Base-by-base conservation (phyloP, 2,797 vertebrate genomes). In the Enteromius afrohamiltoni region DNA sequence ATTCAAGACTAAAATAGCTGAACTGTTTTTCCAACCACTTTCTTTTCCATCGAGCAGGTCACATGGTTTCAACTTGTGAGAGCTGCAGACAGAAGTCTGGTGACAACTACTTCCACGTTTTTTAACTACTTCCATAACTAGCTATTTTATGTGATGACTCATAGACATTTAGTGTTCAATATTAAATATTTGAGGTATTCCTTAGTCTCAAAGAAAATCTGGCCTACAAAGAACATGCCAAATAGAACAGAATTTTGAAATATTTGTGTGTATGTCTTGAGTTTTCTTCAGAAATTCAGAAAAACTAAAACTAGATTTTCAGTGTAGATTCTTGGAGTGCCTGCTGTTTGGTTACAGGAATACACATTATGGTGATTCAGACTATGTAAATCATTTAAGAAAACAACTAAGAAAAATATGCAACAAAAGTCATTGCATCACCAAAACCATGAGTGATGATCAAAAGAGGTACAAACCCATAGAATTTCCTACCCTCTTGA, bases 21-120 rank as follows among this genome's bases (percentile, higher is more conserved):
- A 37, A 69, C 53, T 80, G 67, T 85, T 85, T 85, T 89, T 87
- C 88, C 86, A 14, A 85, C 79, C 85, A 77, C 88, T 81, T 75
- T 74, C 65, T 68, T 82, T 85, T 85, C 71, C 84, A 79, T 60
- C 1, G 8, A 83, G 9, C 3, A 29, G 34, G 65, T 77, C 64
- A 83, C 74, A 31, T 83, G 73, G 19, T 60, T n/a, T 73, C 10
- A 75, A 75, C 53, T 62, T 82, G 21, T 75, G 62, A 67, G 26
- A 13, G 29, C 7, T 51, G 31, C 58, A 53, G 31, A 13, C 70
- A 60, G 26, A 34, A 68, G 34, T 69, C 47, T 26, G 17, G 5
- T 73, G 47, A 26, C 13, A 49, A 53, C 58, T 2, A 65, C 26
- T 64, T 34, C 10, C 16, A n/a, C 4, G 1, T 3, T 58, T 37